phyloP scores from a whole-genome alignment of 2,888 invertebrate species.

The Ectemnius lituratus region DNA sequence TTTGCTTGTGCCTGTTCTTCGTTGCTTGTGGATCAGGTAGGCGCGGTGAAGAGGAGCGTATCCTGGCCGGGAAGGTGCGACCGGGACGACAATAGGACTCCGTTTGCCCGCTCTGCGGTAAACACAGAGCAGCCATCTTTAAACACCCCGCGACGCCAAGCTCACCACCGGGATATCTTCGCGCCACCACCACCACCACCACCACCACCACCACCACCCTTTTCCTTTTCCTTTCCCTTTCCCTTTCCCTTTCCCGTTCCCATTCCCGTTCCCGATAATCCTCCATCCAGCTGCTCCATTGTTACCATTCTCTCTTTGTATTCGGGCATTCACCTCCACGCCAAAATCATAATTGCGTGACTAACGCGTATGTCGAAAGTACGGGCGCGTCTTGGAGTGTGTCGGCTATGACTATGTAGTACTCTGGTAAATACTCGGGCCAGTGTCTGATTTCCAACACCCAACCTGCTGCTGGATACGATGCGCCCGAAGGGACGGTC shows the following conservation, averaged over 20 bases:
- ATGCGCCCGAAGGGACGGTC: no score
- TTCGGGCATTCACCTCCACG: neutral
- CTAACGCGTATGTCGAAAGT: neutral
- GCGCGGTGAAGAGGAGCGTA: conserved; percentile 29
- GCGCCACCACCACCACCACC: neutral
- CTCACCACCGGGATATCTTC: neutral
- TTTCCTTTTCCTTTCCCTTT: neutral
- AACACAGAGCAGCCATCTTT: conserved; percentile 68
- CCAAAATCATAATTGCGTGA: no score
- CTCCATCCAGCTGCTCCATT: conserved; percentile 1
- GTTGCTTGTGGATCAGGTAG: conserved; percentile 23
- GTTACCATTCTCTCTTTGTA: neutral
- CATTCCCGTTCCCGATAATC: neutral
- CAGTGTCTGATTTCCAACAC: no score
- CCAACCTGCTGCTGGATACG: no score
- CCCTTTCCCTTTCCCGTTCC: neutral
- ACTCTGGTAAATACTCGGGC: no score
- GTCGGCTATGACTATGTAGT: no score
- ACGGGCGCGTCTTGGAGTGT: neutral
- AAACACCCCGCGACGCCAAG: conserved; percentile 62
- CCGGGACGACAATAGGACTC: conserved; percentile 46
- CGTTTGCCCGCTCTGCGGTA: conserved; percentile 51
- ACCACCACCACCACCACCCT: no score
- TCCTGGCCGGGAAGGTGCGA: conserved; percentile 28
- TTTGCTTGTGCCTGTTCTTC: neutral